Evolutionary conservation across 1,140 invertebrate genomes (phyloP).

Genomic region (Drosophila nebulosa): DNA sequence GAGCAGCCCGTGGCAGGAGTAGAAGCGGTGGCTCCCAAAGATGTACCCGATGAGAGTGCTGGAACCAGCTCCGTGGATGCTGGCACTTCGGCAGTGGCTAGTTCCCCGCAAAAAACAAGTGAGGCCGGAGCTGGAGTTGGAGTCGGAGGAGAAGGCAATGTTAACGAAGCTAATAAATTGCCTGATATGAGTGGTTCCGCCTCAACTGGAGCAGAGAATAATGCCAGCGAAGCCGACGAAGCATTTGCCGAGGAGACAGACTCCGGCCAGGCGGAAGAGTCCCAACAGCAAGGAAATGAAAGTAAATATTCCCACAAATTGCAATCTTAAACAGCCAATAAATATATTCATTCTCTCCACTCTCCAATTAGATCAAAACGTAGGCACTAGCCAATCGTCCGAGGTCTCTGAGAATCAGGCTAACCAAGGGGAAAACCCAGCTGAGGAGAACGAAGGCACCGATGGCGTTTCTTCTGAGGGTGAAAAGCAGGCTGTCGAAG

Average conservation of each 20-base stretch:
- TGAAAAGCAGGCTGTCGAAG: slow-evolving; percentile 84
- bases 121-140: slow-evolving; percentile 39
- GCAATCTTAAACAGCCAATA: not conserved
- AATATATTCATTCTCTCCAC: not conserved
- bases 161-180: slow-evolving; percentile 41
- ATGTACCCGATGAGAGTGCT: slow-evolving; percentile 42
- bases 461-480: slow-evolving; percentile 84
- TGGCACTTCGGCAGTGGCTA: slow-evolving; percentile 33
- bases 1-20: slow-evolving; percentile 81
- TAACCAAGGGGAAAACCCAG: slow-evolving; percentile 53
- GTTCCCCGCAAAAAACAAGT: slow-evolving; percentile 51
- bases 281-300: slow-evolving; percentile 52
- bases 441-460: slow-evolving; percentile 77
- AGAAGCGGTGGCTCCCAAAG: slow-evolving; percentile 38
- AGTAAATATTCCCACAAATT: not conserved
- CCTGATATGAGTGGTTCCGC: slow-evolving; percentile 39
- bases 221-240: slow-evolving; percentile 62
- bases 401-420: slow-evolving; percentile 66
- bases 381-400: slow-evolving; percentile 74
- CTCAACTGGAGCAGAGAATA: slow-evolving; percentile 37
- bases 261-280: slow-evolving; percentile 51
- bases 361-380: slow-evolving; percentile 66
- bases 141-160: slow-evolving; percentile 39
- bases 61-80: slow-evolving; percentile 45
- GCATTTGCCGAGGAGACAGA: slow-evolving; percentile 64